Evolutionary conservation across 2,888 invertebrate species (phyloP), one percentile per base, ranked within the genome.

Genomic region (Acleris literana): DNA sequence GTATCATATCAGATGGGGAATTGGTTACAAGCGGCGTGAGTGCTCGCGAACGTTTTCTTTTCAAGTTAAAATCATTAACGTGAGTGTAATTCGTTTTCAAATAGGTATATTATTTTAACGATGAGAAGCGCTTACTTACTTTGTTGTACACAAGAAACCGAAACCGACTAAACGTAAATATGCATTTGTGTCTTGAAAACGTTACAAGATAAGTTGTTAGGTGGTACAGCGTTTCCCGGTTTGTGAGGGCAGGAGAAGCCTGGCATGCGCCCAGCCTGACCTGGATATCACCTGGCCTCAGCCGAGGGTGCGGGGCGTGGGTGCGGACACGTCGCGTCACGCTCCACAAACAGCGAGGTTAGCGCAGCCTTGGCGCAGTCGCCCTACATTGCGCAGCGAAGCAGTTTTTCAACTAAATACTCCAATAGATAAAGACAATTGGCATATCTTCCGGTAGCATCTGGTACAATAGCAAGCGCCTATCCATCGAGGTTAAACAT

Each of bases 261-360:
- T 22, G 16, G 43, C 25, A 29, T 46, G 46, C 52, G 43, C 57
- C 57, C 55, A 61, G 44, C 56, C 57, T 66, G 66, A 66, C 66
- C 66, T 61, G 61, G 61, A 56, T 49, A 55, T 63, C 57, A 65
- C 65, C 65, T 61, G 66, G 56, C 63, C 63, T 63, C 29, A 61
- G 51, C 56, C 39, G 25, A 43, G 70, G 65, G 69, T 44, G 74
- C 63, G 71, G 76, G 71, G 72, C 76, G 81, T 90, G 90, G 92
- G 91, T 92, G 92, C 91, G 88, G 79, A 86, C 91, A 91, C 91
- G 91, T 90, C 88, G 88, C 83, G 92, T 91, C 89, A 88, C 88
- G 92, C 92, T 92, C 92, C 92, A 92, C 92, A 92, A 92, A 92
- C 90, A 79, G 81, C 91, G 88, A 92, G 92, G 92, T 83, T 90